phyloP scores from a whole-genome alignment of 2,888 invertebrate genomes.

The Eupithecia subfuscata region DNA sequence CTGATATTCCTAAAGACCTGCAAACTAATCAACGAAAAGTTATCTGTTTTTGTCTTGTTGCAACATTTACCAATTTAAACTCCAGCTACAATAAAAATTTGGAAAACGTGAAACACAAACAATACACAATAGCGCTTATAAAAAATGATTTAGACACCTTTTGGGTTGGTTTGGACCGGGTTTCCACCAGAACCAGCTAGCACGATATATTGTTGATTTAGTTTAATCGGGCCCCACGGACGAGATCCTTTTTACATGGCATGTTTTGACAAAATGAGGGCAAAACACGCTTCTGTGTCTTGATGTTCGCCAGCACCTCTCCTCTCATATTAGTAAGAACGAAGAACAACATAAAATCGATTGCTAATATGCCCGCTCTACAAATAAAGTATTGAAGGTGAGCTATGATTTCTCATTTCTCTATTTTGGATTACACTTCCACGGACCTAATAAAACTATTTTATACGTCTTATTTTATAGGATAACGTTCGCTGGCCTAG shows the following conservation, averaged over 20 bases:
- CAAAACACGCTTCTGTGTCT: neutral
- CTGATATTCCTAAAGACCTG: neutral
- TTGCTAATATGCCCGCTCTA: neutral
- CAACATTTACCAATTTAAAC: neutral
- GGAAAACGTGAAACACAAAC: neutral
- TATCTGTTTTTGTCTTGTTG: neutral
- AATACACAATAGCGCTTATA: too few relatives aligned
- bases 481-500: conserved; percentile 28
- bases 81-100: neutral
- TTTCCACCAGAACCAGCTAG: neutral
- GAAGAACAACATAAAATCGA: neutral
- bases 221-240: neutral
- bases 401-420: neutral
- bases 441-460: conserved; percentile 19
- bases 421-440: conserved; percentile 4
- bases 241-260: neutral
- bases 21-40: neutral
- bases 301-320: neutral
- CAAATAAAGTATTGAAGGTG: neutral
- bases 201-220: neutral
- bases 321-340: neutral
- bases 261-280: neutral
- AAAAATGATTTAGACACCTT: neutral
- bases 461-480: conserved; percentile 13
- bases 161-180: neutral